Percentiles rank a stretch among this genome's conserved stretches.
phyloP scores from a whole-genome alignment of 2,797 vertebrate species.

The Arnoldichthys spilopterus region DNA sequence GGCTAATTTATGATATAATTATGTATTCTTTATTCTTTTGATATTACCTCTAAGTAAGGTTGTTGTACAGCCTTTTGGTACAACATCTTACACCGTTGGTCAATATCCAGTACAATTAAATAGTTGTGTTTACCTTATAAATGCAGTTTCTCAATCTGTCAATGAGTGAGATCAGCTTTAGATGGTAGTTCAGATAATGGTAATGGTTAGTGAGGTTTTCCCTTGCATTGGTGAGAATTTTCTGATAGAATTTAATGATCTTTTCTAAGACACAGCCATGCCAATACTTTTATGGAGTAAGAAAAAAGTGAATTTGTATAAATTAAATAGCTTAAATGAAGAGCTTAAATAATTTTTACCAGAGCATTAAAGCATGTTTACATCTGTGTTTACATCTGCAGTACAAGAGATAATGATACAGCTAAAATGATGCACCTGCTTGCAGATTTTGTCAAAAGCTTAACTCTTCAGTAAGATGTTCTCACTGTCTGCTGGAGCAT shows the following conservation, averaged over 20 bases:
- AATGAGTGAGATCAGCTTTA: slow-evolving; percentile 43
- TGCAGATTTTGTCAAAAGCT: slow-evolving; percentile 48
- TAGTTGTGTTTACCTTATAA: slow-evolving; percentile 35
- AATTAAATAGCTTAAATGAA: too few species aligned
- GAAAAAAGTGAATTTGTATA: too few species aligned
- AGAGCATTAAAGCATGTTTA: too few species aligned
- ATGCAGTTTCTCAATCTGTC: slow-evolving; percentile 41
- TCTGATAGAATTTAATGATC: slow-evolving; percentile 46
- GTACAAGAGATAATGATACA: not conserved
- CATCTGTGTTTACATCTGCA: too few species aligned
- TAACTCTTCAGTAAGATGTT: slow-evolving; percentile 54
- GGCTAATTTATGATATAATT: not conserved
- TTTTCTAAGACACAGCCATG: slow-evolving; percentile 51
- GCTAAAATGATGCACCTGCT: slow-evolving; percentile 31
- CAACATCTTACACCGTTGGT: slow-evolving; percentile 31
- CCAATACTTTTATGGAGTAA: slow-evolving; percentile 39
- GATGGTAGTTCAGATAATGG: not conserved
- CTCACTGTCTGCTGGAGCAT: slow-evolving; percentile 37
- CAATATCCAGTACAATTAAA: not conserved
- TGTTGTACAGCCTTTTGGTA: slow-evolving; percentile 1
- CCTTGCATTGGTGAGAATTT: slow-evolving; percentile 19
- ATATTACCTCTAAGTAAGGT: slow-evolving; percentile 3
- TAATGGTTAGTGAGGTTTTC: not conserved
- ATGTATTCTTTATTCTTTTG: too few species aligned
- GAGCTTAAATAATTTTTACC: too few species aligned